Percentiles rank a stretch among this genome's conserved stretches.
Evolutionary conservation across 1,140 invertebrate species (phyloP).

Genomic region (Bombus superbus): DNA sequence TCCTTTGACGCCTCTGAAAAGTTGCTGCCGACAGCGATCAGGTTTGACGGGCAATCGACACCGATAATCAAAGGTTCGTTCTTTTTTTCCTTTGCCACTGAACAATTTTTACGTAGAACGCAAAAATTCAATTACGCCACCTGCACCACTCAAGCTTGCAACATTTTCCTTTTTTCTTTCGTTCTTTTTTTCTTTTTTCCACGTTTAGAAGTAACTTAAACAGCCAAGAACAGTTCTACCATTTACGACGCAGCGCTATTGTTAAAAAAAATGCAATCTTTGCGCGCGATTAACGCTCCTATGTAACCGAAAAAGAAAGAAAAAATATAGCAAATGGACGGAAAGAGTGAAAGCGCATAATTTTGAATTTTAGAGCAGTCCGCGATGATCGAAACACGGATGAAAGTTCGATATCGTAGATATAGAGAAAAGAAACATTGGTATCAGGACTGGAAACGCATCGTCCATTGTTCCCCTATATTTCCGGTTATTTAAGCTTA

Average conservation of each 20-base stretch:
- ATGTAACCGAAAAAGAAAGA: not conserved
- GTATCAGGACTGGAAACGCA: not conserved
- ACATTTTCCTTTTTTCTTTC: too few relatives aligned
- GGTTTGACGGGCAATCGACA: not conserved
- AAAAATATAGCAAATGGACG: too few relatives aligned
- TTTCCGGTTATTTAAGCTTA: conserved; percentile 26
- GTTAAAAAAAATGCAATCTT: too few relatives aligned
- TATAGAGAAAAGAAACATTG: not conserved
- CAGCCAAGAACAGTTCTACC: too few relatives aligned
- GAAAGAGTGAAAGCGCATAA: not conserved
- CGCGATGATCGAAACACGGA: not conserved
- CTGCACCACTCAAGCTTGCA: not conserved
- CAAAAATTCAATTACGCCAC: not conserved
- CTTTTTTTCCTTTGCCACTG: not conserved
- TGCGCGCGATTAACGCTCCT: too few relatives aligned
- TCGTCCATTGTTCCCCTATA: conserved; percentile 1
- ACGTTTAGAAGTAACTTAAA: too few relatives aligned
- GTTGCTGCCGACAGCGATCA: not conserved
- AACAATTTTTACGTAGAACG: not conserved
- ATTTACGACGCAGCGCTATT: too few relatives aligned
- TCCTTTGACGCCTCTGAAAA: not conserved
- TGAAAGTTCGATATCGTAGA: not conserved
- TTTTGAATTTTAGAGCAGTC: not conserved
- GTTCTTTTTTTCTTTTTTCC: too few relatives aligned
- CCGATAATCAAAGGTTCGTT: not conserved